These are phyloP conservation scores for rabbit (Oryctolagus cuniculus) DNA, from an alignment of 2,113 vertebrate genomes.

Conservation along the genomic window mOryCun1.1 NC_091451.1:11423001-11423500, in stretches of 20 bases:
- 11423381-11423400: slow-evolving; percentile 6
- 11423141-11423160: not conserved
- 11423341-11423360: not conserved
- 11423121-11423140: not conserved
- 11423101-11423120: too few species aligned
- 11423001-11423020: too few species aligned
- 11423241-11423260: not conserved
- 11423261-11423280: slow-evolving; percentile 47
- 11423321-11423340: not conserved
- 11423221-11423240: slow-evolving; percentile 28
- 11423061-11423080: too few species aligned
- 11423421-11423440: not conserved
- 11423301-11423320: not conserved
- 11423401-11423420: not conserved
- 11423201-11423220: slow-evolving; percentile 1
- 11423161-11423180: slow-evolving; percentile 33
- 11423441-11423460: too few species aligned
- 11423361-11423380: slow-evolving; percentile 16
- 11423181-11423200: not conserved
- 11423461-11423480: not conserved
- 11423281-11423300: slow-evolving; percentile 23
- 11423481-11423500: slow-evolving; percentile 11
- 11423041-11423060: too few species aligned
- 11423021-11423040: too few species aligned
- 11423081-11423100: too few species aligned